Percentiles rank a stretch among this genome's conserved stretches.
phyloP scores from a whole-genome alignment of 2,113 vertebrate species.

The Halcyon malimbica region DNA sequence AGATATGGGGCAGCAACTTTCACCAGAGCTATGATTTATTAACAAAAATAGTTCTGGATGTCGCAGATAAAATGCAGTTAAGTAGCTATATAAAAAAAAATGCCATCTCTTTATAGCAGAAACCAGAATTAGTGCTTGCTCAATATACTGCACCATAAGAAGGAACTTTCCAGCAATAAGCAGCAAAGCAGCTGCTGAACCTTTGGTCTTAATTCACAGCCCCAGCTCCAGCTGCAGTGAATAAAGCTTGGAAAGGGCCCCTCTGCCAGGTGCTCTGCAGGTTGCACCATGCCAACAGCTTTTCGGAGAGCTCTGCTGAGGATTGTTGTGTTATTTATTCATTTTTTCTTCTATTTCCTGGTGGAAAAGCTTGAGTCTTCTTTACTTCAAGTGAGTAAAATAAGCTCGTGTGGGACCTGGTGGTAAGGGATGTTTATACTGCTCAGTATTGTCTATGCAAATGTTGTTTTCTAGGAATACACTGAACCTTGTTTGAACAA shows the following conservation, averaged over 20 bases:
- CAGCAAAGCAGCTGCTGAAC: neutral
- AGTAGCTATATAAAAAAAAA: neutral
- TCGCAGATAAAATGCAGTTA: neutral
- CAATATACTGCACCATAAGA: neutral
- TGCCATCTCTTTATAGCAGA: neutral
- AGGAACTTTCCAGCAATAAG: neutral
- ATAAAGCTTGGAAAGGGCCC: neutral
- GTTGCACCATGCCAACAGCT: neutral
- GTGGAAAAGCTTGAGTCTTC: neutral
- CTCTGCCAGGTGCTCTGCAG: neutral
- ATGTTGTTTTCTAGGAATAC: neutral
- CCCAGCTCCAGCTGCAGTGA: neutral
- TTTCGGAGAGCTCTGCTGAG: neutral
- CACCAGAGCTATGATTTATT: neutral
- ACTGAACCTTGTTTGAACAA: neutral
- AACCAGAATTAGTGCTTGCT: neutral
- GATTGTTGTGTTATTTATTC: accelerated
- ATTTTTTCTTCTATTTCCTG: neutral
- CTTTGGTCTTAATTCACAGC: neutral
- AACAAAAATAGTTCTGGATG: neutral
- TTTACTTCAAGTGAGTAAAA: neutral
- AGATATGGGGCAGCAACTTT: neutral
- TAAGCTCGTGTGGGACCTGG: accelerated
- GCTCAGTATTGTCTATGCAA: accelerated
- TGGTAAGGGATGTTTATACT: neutral